Conservation (phyloP, 2,888 invertebrate genomes). For the Ypsolopha sequella region DNA sequence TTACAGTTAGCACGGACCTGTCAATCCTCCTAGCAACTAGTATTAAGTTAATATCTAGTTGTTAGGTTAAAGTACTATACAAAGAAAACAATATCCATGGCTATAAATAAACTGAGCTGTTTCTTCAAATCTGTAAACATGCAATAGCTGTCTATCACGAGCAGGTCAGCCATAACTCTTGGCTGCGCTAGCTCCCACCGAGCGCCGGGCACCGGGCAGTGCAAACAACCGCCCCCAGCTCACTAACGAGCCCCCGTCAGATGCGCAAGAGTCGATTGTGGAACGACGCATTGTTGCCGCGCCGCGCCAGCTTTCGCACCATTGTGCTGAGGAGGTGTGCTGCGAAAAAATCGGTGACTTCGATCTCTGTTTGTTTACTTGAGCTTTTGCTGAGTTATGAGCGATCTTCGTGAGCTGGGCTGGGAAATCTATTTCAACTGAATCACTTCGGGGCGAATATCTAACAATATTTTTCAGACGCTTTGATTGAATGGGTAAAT, state of each 20-base stretch:
- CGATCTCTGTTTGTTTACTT: constrained; percentile 65
- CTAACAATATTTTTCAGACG: not conserved
- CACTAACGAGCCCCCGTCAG: constrained; percentile 60
- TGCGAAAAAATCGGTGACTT: constrained; percentile 42
- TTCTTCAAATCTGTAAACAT: not conserved
- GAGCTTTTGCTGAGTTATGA: constrained; percentile 27
- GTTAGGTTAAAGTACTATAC: no score
- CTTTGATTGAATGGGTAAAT: not conserved
- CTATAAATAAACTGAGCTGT: not conserved
- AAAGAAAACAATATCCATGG: not conserved
- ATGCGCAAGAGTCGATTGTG: constrained; percentile 54
- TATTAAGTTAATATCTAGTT: no score
- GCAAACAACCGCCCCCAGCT: constrained; percentile 57
- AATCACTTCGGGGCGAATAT: not conserved
- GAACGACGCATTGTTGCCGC: constrained; percentile 60
- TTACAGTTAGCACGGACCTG: no score
- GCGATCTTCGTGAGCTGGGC: not conserved
- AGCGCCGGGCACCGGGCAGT: constrained; percentile 14
- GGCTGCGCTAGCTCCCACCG: constrained; percentile 34
- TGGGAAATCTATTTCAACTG: no score
- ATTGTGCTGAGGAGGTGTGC: constrained; percentile 54
- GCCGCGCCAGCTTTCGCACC: constrained; percentile 68
- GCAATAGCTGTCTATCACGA: constrained; percentile 26
- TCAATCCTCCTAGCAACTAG: no score
- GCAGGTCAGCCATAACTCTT: constrained; percentile 26